Evolutionary conservation across 2,797 vertebrate genomes (phyloP).

Genomic region (Notolepis coatsorum): DNA sequence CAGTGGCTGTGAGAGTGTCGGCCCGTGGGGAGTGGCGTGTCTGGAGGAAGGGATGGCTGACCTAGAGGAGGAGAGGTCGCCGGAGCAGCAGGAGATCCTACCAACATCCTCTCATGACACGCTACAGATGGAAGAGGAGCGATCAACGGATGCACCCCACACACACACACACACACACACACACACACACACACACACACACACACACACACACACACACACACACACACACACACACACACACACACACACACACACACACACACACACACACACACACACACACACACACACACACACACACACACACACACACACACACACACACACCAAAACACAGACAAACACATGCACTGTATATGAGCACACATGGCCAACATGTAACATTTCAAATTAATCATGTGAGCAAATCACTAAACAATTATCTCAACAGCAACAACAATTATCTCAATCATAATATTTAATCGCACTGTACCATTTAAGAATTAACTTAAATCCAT

Average conservation of each 20-base stretch:
- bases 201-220: not conserved
- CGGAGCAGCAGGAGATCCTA: constrained; percentile 39
- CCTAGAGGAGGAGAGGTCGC: constrained; percentile 43
- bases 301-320: not conserved
- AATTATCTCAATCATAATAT: not conserved
- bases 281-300: not conserved
- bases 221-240: not conserved
- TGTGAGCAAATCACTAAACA: not conserved
- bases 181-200: not conserved
- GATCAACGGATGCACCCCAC: constrained; percentile 47
- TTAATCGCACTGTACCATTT: not conserved
- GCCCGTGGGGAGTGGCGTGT: constrained; percentile 16
- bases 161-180: not conserved
- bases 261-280: not conserved
- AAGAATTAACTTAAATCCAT: too few relatives aligned
- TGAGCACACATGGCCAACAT: not conserved
- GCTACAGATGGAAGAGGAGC: constrained; percentile 60
- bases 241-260: not conserved
- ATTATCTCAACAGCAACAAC: not conserved
- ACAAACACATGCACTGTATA: not conserved
- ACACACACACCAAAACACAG: not conserved
- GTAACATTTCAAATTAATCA: not conserved
- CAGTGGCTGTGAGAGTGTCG: not conserved
- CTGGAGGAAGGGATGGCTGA: constrained; percentile 25
- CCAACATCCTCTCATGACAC: constrained; percentile 40